Base-by-base conservation (phyloP, 2,797 vertebrate genomes). In the Lagodon rhomboides region DNA sequence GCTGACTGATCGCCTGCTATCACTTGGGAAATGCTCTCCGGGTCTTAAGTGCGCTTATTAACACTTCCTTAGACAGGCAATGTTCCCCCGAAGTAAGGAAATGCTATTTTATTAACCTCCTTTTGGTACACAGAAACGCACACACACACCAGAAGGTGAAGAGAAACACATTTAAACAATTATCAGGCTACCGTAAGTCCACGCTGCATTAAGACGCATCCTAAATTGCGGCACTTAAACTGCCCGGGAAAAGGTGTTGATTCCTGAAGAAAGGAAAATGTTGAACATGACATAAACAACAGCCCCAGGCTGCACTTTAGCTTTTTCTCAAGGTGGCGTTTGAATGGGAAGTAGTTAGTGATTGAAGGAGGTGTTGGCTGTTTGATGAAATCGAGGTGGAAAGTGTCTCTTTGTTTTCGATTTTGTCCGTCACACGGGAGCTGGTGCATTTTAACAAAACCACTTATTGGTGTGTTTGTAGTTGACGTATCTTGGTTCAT, bases 51-150 rank as follows among this genome's bases (percentile, higher is more conserved):
- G 80, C 56, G 77, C 82, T 86, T 89, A 90, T 91, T 91, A 93
- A 92, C 90, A 92, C 91, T 90, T 93, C 87, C 78, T 84, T 81
- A 85, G 83, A 92, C 78, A 47, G 59, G 68, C 75, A 91, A 92
- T 80, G 82, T 93, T 93, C 86, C 92, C 92, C 91, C 25, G 68
- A 83, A 93, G 92, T 88, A 91, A 91, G 91, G 90, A 94, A 94
- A 93, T 79, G 66, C 75, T 72, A 79, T 89, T 93, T 92, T 82
- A 85, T 82, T 79, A 77, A 87, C 81, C 61, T 76, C 44, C 56
- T 75, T 71, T 23, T 68, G 20, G 70, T 55, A 72, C 56, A 77
- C 73, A 87, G 71, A 80, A 65, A 58, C 55, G 23, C 71, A 82
- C 74, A 84, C 44, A 77, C 62, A 60, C 58, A 84, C 38, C 46